Evolutionary conservation across 2,113 vertebrate species (phyloP), one percentile per base, ranked within the genome.

Genomic region (Chroicocephalus ridibundus): DNA sequence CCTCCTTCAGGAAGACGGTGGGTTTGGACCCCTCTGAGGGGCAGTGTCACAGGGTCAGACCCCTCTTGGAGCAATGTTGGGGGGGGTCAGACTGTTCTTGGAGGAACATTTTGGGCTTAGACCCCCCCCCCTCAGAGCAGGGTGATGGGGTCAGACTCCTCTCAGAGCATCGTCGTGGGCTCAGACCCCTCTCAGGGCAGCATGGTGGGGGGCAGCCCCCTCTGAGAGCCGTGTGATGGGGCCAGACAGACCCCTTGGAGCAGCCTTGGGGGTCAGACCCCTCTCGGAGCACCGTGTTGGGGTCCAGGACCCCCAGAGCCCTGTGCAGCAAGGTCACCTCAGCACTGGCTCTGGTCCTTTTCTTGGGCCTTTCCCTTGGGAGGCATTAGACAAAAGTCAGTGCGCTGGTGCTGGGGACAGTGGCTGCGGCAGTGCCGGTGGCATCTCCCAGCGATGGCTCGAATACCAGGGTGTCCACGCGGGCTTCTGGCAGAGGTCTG

Each of bases 391-490:
- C 64, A 70, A 20, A 46, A 82, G 18, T 46, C 3, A 0, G 18
- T 29, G 38, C 68, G 68, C 54, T 1, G 2, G 8, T 40, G 5
- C 19, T 20, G 58, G 66, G 21, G 8, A 13, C 25, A 1, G 54
- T 46, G 61, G 26, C 68, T 76, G 8, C 1, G 6, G 62, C 47
- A 54, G 58, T 26, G 72, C 14, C 0, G 2, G 21, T 72, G 65
- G n/a, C 70, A 62, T 66, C 36, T 75, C 51, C 70, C 34, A 52
- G 61, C 1, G 3, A 25, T 0, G 0, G 34, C 34, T 75, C 1
- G 0, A 19, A 20, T 57, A 32, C 38, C 78, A 64, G 9, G 3
- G 47, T 54, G 58, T 80, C 47, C 18, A 1, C 55, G 18, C 0
- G 0, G 60, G 44, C 51, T 65, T 69, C 74, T 46, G 40, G 19